Base-by-base conservation (phyloP, 2,113 vertebrate species). In the Tupaia chinensis region DNA sequence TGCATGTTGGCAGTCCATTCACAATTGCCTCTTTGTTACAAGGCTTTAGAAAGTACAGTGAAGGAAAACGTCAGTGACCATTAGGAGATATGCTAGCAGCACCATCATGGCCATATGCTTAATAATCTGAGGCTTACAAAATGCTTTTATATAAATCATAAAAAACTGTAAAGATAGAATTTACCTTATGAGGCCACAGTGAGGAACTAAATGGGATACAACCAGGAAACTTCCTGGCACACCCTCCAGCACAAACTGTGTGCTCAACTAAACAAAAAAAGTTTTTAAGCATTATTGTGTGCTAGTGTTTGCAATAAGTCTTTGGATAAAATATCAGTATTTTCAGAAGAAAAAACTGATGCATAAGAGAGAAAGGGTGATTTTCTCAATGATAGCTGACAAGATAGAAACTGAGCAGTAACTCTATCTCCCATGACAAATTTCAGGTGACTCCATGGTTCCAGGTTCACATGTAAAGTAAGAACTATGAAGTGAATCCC, bases 401-500 rank as follows among this genome's bases (percentile, higher is more conserved):
- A 27, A 65, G 17, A 16, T 13, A 69, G 72, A 13, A 15, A 56
- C 5, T n/a, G 25, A 87, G 4, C 12, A 84, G 78, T 32, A 69
- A 29, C 16, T 27, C 16, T 8, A 4, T 32, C 29, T 85, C 29
- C 2, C 1, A 0, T 8, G 69, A 73, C 44, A 63, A 81, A 84
- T n/a, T 54, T 9, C 17, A 12, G 0, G 0, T 4, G 74, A 23
- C 20, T 20, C 27, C 56, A 13, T 9, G 9, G 16, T 9, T 14
- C n/a, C 7, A 20, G 58, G 72, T 15, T 82, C 79, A 54, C 11
- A 32, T 60, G 56, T 72, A 10, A 1, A 54, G 27, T 66, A 13
- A 16, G n/a, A 29, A 7, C 22, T 11, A 9, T 1, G 11, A 54
- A 23, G 11, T 1, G 11, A 54, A 23, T 27, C 15, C 27, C 0